A percentile compares a stretch with the other conserved stretches of the same genome.
phyloP scores from a whole-genome alignment of 2,797 vertebrate genomes.

The Pteronotus mesoamericanus region DNA sequence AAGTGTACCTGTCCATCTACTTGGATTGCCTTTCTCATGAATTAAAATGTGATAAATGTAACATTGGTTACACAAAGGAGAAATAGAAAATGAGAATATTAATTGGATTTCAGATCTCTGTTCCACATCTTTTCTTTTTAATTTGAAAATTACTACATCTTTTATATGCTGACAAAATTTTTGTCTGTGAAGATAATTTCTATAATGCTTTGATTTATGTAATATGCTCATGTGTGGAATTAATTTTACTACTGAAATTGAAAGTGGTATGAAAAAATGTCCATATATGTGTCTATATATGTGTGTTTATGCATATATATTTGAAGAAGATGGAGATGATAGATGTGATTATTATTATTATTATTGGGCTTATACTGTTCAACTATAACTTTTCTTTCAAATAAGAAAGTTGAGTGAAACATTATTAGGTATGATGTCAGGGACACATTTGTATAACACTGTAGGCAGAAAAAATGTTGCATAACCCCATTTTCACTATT shows the following conservation, averaged over 20 bases:
- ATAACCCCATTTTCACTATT: not conserved
- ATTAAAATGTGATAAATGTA: conserved; percentile 54
- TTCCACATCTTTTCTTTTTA: conserved; percentile 59
- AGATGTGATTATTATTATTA: not conserved
- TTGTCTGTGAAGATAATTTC: conserved; percentile 32
- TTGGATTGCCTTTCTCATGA: not conserved
- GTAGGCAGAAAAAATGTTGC: not conserved
- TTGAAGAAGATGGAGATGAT: not conserved
- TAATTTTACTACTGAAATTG: conserved; percentile 37
- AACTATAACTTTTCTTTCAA: not conserved
- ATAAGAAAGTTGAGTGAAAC: not conserved
- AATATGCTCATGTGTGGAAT: conserved; percentile 49
- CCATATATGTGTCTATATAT: not conserved
- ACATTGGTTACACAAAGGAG: conserved; percentile 21
- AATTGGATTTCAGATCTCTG: conserved; percentile 66
- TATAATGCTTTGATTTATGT: conserved; percentile 30
- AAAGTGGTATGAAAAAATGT: not conserved
- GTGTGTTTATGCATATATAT: not conserved
- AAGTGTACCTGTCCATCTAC: not conserved
- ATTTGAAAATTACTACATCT: conserved; percentile 48
- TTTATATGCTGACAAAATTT: not conserved
- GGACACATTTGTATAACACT: not conserved
- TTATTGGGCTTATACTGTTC: not conserved
- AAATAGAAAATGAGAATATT: conserved; percentile 62
- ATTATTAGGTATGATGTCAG: not conserved